Percentiles rank a stretch among this genome's conserved stretches.
phyloP scores from a whole-genome alignment of 2,888 invertebrate genomes.

The Desoria tigrina region DNA sequence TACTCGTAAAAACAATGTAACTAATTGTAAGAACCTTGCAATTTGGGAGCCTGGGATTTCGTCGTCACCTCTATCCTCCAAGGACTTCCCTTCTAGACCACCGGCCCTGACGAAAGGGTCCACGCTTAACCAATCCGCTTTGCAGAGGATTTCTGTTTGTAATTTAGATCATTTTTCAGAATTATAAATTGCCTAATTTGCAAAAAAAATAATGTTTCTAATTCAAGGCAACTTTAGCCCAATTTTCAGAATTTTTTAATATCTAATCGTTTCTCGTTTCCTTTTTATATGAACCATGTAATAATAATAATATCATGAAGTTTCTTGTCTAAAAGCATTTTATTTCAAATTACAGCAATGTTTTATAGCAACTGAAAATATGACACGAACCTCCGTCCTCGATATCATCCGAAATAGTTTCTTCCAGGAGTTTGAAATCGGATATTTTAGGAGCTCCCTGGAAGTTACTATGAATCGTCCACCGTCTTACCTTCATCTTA shows the following conservation, averaged over 20 bases:
- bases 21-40: conserved; percentile 2
- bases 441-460: conserved; percentile 5
- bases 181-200: too few species aligned
- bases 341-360: not conserved
- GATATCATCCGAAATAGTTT: not conserved
- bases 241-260: too few species aligned
- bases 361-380: too few species aligned
- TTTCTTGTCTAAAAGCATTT: not conserved
- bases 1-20: too few species aligned
- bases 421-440: conserved; percentile 14
- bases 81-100: not conserved
- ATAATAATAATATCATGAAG: too few species aligned
- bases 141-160: conserved; percentile 2
- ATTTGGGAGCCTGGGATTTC: conserved; percentile 4
- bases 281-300: too few species aligned
- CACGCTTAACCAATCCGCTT: not conserved
- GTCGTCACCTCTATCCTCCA: not conserved
- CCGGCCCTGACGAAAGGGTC: not conserved
- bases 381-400: conserved; percentile 9
- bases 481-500: not conserved
- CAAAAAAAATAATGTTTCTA: not conserved
- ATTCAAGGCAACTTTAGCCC: too few species aligned
- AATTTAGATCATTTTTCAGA: not conserved
- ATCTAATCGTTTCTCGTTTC: too few species aligned
- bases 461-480: not conserved